phyloP scores from a whole-genome alignment of 2,113 vertebrate species.

The Phalacrocorax carbo region DNA sequence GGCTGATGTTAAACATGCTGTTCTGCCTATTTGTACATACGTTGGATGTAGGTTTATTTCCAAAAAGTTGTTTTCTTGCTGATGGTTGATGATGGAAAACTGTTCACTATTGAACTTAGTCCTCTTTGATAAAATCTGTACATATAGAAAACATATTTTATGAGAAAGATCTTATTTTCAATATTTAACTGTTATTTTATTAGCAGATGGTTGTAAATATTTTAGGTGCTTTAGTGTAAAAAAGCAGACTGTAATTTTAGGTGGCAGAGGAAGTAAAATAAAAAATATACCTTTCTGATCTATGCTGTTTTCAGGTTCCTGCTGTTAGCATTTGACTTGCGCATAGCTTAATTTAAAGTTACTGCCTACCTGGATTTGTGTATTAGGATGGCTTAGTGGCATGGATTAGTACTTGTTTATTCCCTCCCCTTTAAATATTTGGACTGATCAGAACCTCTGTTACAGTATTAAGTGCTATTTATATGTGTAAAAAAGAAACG shows the following conservation, averaged over 20 bases:
- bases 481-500: slow-evolving; percentile 51
- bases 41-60: slow-evolving; percentile 37
- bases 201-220: slow-evolving; percentile 84
- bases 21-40: slow-evolving; percentile 64
- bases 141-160: slow-evolving; percentile 83
- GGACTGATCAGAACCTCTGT: slow-evolving; percentile 21
- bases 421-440: not conserved
- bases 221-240: slow-evolving; percentile 80
- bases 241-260: slow-evolving; percentile 75
- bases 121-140: slow-evolving; percentile 77
- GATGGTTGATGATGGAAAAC: slow-evolving; percentile 57
- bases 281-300: slow-evolving; percentile 66
- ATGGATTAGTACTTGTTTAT: slow-evolving; percentile 15
- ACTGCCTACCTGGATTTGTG: slow-evolving; percentile 44
- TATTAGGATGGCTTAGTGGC: slow-evolving; percentile 45
- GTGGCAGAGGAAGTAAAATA: slow-evolving; percentile 69
- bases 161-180: slow-evolving; percentile 82
- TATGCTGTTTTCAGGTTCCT: slow-evolving; percentile 68
- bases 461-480: slow-evolving; percentile 28
- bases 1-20: slow-evolving; percentile 50
- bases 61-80: slow-evolving; percentile 41
- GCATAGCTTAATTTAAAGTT: slow-evolving; percentile 50
- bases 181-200: slow-evolving; percentile 85
- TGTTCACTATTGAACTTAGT: slow-evolving; percentile 69
- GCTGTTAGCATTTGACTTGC: slow-evolving; percentile 39